A percentile compares a stretch with the other conserved stretches of the same genome.
Evolutionary conservation across 1,140 invertebrate genomes (phyloP).

Genomic region (Latrodectus geometricus): DNA sequence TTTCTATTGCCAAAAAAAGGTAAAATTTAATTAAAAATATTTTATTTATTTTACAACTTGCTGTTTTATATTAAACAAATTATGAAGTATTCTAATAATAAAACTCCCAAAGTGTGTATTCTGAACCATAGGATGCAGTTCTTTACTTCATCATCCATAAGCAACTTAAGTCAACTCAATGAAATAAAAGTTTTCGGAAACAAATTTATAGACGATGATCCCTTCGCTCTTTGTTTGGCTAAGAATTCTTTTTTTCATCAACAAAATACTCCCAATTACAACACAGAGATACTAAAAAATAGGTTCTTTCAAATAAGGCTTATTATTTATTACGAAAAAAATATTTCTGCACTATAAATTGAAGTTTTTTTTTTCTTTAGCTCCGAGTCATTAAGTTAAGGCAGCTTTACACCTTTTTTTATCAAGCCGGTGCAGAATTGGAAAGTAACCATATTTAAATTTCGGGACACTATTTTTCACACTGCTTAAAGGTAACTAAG

Average conservation of each 20-base stretch:
- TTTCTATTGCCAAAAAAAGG: no score
- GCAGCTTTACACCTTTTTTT: slow-evolving; percentile 56
- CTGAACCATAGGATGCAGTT: no score
- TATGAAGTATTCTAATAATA: no score
- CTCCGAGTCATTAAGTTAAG: slow-evolving; percentile 45
- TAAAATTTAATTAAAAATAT: no score
- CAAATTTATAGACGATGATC: neutral
- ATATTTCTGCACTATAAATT: slow-evolving; percentile 51
- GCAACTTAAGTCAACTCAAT: no score
- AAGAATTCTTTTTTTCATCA: neutral
- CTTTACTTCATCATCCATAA: no score
- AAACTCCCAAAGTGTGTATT: no score
- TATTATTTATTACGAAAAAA: slow-evolving; percentile 56
- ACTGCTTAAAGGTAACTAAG: slow-evolving; percentile 55
- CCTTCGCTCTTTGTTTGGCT: neutral
- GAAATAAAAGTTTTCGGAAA: neutral
- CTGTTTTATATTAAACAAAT: no score
- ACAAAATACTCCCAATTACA: neutral
- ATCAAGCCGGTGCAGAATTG: slow-evolving; percentile 12
- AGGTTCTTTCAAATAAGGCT: slow-evolving; percentile 50
- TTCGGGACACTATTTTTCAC: slow-evolving; percentile 59
- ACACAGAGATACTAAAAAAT: neutral
- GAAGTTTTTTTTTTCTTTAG: slow-evolving; percentile 40
- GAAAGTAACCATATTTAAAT: slow-evolving; percentile 59
- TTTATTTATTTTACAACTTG: no score